Conservation (phyloP, 2,797 vertebrate genomes). For the Toxotes lorentzi region DNA sequence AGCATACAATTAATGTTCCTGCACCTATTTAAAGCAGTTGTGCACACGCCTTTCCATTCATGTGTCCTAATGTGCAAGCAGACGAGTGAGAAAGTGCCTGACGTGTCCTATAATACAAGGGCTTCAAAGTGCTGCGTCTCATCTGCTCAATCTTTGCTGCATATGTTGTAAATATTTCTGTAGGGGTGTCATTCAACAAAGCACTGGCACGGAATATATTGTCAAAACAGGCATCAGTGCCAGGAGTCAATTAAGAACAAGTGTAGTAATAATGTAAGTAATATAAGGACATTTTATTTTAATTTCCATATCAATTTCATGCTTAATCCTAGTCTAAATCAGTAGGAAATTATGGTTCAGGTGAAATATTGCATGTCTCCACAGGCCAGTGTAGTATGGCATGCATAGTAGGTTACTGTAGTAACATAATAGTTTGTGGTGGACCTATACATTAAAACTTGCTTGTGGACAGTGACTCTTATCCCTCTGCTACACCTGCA, state of each 20-base stretch:
- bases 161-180: conserved; percentile 16
- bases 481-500: not conserved
- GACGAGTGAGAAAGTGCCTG: conserved; percentile 37
- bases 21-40: conserved; percentile 78
- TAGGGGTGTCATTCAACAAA: not conserved
- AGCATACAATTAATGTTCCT: conserved; percentile 78
- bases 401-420: no score
- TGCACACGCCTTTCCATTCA: conserved; percentile 35
- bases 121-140: conserved; percentile 8
- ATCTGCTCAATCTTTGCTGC: conserved; percentile 16
- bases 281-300: not conserved
- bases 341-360: not conserved
- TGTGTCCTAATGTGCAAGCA: conserved; percentile 44
- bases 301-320: not conserved
- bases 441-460: no score
- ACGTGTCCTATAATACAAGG: not conserved
- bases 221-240: not conserved
- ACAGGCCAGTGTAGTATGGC: not conserved
- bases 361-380: not conserved
- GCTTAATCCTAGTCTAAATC: not conserved
- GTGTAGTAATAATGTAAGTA: not conserved
- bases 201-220: not conserved
- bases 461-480: no score
- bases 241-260: not conserved
- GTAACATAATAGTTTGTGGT: no score